Base-by-base conservation (phyloP, 1,140 invertebrate species). In the Myzus persicae region DNA sequence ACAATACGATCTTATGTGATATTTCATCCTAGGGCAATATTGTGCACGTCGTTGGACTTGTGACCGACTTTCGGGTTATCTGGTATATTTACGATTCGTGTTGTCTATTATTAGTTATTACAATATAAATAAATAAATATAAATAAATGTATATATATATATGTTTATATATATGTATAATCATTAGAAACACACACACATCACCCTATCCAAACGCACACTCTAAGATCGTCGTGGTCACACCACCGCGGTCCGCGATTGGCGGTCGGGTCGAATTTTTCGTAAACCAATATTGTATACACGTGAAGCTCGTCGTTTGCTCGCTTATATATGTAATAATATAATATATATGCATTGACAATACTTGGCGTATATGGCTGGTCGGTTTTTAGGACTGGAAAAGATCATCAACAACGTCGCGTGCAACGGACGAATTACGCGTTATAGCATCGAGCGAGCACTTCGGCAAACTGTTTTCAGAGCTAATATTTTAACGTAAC, bases 401-500 rank as follows among this genome's bases (percentile, higher is more conserved):
- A 90, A 36, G 51, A 76, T 76, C 36, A 85, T 85, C 82, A 44
- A 44, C 82, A 31, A 44, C 84, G 42, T 85, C 42, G 84, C 40
- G 84, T 85, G 84, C 42, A 42, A 85, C 40, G 40, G n/a, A 44
- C 84, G 40, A 85, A 85, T 85, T 85, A 85, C 82, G 40, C 38
- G 40, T 84, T 42, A 42, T 38, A 38, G 36, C 36, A 38, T 11
- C 24, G 82, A 85, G 82, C 38, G 24, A 42, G 18, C 59, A 90
- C 48, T 90, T 31, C n/a, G 51, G 89, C 0, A 90, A 90, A 90
- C 89, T 38, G 51, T 90, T 90, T 90, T 54, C 51, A 20, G 26
- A 91, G 59, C 42, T 46, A 81, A 91, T 91, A 91, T 91, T 91
- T 91, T 46, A 81, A 91, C 90, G 42, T n/a, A 76, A 76, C 38